These are phyloP conservation scores for Brachycybe producta DNA, from an alignment of 2,888 invertebrate species.

Conservation along the genomic window DNA sequence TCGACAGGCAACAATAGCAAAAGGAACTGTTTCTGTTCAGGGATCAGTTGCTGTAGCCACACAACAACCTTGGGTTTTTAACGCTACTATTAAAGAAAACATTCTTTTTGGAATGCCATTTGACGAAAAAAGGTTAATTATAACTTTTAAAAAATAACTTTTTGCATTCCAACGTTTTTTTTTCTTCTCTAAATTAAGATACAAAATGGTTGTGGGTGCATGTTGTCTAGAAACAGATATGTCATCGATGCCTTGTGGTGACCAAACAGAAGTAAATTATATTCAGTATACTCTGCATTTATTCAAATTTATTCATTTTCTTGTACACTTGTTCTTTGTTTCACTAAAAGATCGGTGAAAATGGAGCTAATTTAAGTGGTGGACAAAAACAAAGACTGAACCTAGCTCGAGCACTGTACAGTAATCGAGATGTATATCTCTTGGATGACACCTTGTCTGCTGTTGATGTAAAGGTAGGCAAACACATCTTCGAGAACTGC, in stretches of 20 bases:
- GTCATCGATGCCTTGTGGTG: conserved; percentile 35
- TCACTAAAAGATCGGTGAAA: conserved; percentile 38
- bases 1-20: conserved; percentile 18
- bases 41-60: conserved; percentile 35
- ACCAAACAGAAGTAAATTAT: conserved; percentile 37
- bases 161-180: too few species aligned
- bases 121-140: conserved; percentile 26
- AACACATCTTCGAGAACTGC: conserved; percentile 40
- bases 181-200: conserved; percentile 28
- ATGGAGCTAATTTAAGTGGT: conserved; percentile 38
- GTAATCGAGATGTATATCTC: conserved; percentile 39
- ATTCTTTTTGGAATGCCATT: conserved; percentile 36
- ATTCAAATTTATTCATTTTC: neutral
- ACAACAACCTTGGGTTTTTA: conserved; percentile 38
- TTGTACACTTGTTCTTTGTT: neutral
- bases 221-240: conserved; percentile 37
- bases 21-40: conserved; percentile 33
- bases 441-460: conserved; percentile 46
- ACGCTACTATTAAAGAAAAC: conserved; percentile 36
- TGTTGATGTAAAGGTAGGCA: conserved; percentile 41
- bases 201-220: conserved; percentile 35
- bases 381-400: conserved; percentile 45
- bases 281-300: neutral
- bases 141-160: neutral
- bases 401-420: conserved; percentile 44